phyloP scores from a whole-genome alignment of 2,888 invertebrate species.

The Incurvaria masculella region DNA sequence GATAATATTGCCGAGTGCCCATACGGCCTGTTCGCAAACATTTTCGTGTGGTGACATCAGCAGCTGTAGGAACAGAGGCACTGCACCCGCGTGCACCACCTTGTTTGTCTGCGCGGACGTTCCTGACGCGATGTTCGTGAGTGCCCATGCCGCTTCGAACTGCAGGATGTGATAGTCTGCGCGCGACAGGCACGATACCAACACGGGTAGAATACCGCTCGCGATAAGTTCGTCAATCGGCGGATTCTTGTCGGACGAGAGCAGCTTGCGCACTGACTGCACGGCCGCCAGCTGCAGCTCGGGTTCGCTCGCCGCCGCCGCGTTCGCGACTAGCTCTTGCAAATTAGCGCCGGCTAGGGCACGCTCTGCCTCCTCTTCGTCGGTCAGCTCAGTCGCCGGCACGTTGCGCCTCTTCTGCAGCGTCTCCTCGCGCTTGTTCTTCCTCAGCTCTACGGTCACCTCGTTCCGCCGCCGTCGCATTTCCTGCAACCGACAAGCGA shows the following conservation, averaged over 20 bases:
- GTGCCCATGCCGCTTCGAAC: slow-evolving; percentile 97
- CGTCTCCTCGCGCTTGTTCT: slow-evolving; percentile 98
- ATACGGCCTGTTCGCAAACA: slow-evolving; percentile 99
- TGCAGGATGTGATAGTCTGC: slow-evolving; percentile 87
- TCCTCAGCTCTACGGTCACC: slow-evolving; percentile 94
- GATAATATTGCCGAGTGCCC: slow-evolving; percentile 86
- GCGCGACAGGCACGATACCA: slow-evolving; percentile 85
- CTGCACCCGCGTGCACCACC: slow-evolving; percentile 92
- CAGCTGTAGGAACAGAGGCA: slow-evolving; percentile 90
- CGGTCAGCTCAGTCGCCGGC: slow-evolving; percentile 79
- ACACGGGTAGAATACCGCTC: slow-evolving; percentile 92
- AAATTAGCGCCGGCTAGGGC: slow-evolving; percentile 70
- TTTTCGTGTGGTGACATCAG: slow-evolving; percentile 92
- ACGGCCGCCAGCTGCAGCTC: slow-evolving; percentile 86
- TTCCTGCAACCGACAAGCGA: slow-evolving; percentile 65
- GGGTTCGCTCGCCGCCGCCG: slow-evolving; percentile 75
- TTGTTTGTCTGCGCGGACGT: slow-evolving; percentile 89
- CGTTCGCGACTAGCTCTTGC: slow-evolving; percentile 82
- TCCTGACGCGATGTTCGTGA: slow-evolving; percentile 95
- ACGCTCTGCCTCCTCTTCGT: slow-evolving; percentile 73
- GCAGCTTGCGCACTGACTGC: slow-evolving; percentile 90
- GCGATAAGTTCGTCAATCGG: slow-evolving; percentile 95
- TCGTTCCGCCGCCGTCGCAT: slow-evolving; percentile 96
- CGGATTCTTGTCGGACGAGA: slow-evolving; percentile 97
- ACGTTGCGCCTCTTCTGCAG: slow-evolving; percentile 96